Conservation (phyloP, 2,113 vertebrate species). For the Antechinus flavipes region DNA sequence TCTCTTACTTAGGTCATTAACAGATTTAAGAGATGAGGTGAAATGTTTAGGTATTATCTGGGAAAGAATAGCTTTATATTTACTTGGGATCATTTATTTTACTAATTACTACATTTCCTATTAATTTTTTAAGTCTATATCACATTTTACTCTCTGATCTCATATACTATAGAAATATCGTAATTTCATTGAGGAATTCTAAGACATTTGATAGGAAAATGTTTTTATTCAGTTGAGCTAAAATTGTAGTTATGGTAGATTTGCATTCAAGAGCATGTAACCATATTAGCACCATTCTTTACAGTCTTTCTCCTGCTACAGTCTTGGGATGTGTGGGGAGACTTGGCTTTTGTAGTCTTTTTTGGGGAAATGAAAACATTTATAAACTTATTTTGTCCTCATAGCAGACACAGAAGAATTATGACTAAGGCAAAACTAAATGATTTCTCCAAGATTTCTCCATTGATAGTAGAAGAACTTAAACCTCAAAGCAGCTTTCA, state of each 20-base stretch:
- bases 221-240: no score
- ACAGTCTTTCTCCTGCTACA: not conserved
- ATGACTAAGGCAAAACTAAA: not conserved
- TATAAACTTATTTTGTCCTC: not conserved
- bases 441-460: not conserved
- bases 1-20: constrained; percentile 42
- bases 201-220: no score
- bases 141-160: no score
- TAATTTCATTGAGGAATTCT: no score
- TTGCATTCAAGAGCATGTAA: no score
- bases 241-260: no score
- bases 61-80: not conserved
- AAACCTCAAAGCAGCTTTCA: not conserved
- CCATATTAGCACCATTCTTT: no score
- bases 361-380: not conserved
- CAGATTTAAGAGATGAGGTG: not conserved
- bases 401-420: not conserved
- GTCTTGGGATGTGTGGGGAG: not conserved
- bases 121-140: no score
- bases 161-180: no score
- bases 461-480: not conserved
- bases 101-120: no score
- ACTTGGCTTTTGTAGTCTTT: no score
- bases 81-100: not conserved
- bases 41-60: not conserved